Evolutionary conservation across 2,113 vertebrate genomes (phyloP), one percentile per base, ranked within the genome.

Genomic region (Seriola dumerili): DNA sequence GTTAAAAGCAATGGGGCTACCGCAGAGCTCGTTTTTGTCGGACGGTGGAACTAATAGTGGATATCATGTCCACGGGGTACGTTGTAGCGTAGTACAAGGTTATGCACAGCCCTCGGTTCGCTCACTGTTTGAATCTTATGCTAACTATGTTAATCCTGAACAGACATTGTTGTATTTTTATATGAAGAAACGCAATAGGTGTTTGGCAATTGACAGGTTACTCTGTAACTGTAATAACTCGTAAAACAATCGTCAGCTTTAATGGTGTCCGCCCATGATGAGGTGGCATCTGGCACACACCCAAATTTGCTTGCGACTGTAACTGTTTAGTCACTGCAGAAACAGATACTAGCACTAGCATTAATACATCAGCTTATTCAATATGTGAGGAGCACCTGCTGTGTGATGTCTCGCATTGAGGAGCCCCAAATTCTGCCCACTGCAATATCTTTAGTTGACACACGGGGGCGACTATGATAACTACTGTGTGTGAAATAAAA

Each of bases 21-120:
- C 89, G 32, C 93, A 94, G 71, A 90, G 93, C 70, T 88, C 92
- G 59, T 91, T 94, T 77, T 8, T 93, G 76, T 83, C 88, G 16
- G 91, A 93, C 77, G 88, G 81, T 0, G 90, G 90, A 32, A 72
- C 44, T 34, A 85, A 86, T 5, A 85, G 86, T 52, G 94, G 94
- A 23, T 94, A 94, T 75, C 94, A 94, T 12, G 90, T 95, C 13
- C 93, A 95, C 19, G 93, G 92, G 92, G 94, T 95, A 91, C 12
- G 91, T 89, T 13, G 34, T 12, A 38, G 14, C 14, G 7, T 23
- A 21, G 21, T 40, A 42, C 72, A 83, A 78, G 86, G 84, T 91
- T 89, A 69, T 19, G 55, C 1, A 4, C n/a, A 54, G 3, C 16
- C 38, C 42, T 14, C 40, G 16, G 17, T 19, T 1, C 7, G 44